Evolutionary conservation across 2,113 vertebrate species (phyloP).

Genomic region (Sialia sialis): DNA sequence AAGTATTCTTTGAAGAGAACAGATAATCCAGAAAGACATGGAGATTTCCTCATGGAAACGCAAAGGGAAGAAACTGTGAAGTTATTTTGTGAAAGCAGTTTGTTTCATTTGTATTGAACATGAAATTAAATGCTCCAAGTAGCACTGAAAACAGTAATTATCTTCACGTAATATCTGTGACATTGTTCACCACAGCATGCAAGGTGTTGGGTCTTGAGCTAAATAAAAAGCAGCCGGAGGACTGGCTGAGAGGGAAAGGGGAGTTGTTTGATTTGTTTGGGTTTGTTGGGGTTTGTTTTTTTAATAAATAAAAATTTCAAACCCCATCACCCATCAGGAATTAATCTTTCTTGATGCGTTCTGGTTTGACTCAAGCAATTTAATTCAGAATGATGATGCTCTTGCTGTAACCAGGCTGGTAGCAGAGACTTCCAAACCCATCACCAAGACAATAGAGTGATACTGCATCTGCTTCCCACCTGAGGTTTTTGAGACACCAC

Average conservation of each 20-base stretch:
- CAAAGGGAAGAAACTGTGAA: background rate
- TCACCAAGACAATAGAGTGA: background rate
- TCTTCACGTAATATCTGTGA: background rate
- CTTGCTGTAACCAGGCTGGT: background rate
- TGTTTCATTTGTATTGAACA: background rate
- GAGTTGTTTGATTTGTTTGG: background rate
- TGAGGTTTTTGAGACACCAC: background rate
- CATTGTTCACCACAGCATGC: background rate
- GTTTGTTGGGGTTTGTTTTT: background rate
- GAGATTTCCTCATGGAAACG: background rate
- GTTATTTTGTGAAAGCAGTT: background rate
- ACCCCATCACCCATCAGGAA: background rate
- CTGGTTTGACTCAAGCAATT: background rate
- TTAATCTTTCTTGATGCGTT: background rate
- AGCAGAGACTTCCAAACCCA: background rate
- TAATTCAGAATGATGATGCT: background rate
- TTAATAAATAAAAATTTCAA: background rate
- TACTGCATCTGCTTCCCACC: background rate
- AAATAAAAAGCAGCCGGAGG: background rate
- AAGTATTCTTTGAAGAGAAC: background rate
- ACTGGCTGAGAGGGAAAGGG: background rate
- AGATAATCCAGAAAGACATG: background rate
- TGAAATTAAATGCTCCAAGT: conserved; percentile 9
- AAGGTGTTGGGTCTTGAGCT: background rate
- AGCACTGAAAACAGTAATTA: conserved; percentile 27